Percentiles rank a stretch among this genome's conserved stretches.
Evolutionary conservation across 2,113 vertebrate species (phyloP).

Genomic region (Mus musculus): GRCm39 chr11:109003501-109004000

Average conservation of each 20-base stretch:
- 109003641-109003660: neutral
- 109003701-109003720: neutral
- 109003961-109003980: neutral
- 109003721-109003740: too few relatives aligned
- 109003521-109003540: neutral
- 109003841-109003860: neutral
- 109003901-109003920: neutral
- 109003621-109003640: neutral
- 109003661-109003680: neutral
- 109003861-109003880: neutral
- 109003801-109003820: neutral
- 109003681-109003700: neutral
- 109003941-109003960: neutral
- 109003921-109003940: neutral
- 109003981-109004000: neutral
- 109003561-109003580: fast-evolving
- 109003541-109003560: neutral
- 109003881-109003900: neutral
- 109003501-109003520: neutral
- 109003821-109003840: neutral
- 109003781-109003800: neutral
- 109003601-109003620: neutral
- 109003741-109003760: neutral
- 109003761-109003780: neutral
- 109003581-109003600: fast-evolving